Percentiles rank a stretch among this genome's conserved stretches.
Conservation (phyloP, 2,888 invertebrate genomes). For the Carpatolechia fugitivella region DNA sequence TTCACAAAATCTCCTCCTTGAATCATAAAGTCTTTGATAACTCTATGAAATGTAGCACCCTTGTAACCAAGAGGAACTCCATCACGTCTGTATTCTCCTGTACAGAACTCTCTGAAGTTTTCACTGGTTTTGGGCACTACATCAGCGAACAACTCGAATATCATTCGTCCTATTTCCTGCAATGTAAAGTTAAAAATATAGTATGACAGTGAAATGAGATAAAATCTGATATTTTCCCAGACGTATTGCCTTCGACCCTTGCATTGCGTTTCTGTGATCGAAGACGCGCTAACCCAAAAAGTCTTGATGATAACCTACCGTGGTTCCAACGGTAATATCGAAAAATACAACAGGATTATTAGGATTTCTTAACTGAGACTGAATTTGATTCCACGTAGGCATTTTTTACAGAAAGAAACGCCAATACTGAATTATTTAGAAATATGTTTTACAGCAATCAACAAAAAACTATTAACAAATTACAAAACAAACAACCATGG, state of each 20-base stretch:
- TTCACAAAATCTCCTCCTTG: slow-evolving; percentile 99
- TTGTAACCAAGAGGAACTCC: slow-evolving; percentile 98
- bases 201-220: not conserved
- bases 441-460: not conserved
- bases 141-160: slow-evolving; percentile 98
- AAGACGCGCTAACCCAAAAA: no score
- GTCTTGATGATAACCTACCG: slow-evolving; percentile 81
- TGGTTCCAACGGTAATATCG: slow-evolving; percentile 97
- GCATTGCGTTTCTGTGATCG: no score
- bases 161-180: slow-evolving; percentile 97
- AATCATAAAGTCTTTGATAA: slow-evolving; percentile 99
- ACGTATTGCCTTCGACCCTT: no score
- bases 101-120: slow-evolving; percentile 99
- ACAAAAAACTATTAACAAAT: not conserved
- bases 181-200: slow-evolving; percentile 26
- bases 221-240: not conserved
- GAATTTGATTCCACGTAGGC: slow-evolving; percentile 98
- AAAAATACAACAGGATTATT: slow-evolving; percentile 99
- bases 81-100: slow-evolving; percentile 97
- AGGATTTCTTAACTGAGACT: slow-evolving; percentile 91
- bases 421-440: no score
- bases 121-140: slow-evolving; percentile 98
- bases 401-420: slow-evolving; percentile 76
- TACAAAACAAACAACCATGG: not conserved
- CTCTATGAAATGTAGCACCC: slow-evolving; percentile 97